These are phyloP conservation scores for Elgaria multicarinata DNA, from an alignment of 2,113 vertebrate species.

Conservation along the genomic window DNA sequence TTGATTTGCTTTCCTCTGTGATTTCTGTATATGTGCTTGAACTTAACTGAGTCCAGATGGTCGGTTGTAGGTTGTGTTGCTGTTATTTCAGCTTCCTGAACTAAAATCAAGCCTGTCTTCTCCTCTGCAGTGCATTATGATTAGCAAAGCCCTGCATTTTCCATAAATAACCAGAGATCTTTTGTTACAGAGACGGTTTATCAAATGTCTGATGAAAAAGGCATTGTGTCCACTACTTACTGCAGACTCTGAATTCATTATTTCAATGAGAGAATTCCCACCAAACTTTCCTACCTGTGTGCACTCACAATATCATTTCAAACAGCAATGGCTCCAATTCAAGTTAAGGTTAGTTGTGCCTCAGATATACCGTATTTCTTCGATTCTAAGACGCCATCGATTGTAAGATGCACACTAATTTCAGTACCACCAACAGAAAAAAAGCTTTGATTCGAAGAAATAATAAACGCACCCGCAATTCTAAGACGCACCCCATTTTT, in stretches of 20 bases:
- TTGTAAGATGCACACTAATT: too few species aligned
- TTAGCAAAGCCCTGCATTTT: neutral
- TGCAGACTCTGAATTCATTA: neutral
- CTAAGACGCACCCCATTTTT: too few species aligned
- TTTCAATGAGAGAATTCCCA: neutral
- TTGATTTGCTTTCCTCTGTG: neutral
- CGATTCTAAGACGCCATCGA: too few species aligned
- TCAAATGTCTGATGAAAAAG: neutral
- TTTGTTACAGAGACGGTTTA: neutral
- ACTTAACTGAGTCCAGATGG: conserved; percentile 5
- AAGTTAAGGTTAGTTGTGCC: neutral
- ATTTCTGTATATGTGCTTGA: neutral
- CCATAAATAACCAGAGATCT: neutral
- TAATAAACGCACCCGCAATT: too few species aligned
- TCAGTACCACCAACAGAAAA: too few species aligned
- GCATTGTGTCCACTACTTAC: neutral
- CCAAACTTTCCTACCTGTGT: neutral
- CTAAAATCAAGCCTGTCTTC: too few species aligned
- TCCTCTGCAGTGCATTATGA: neutral
- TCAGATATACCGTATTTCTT: too few species aligned
- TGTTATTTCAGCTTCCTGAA: neutral
- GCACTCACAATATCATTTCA: neutral
- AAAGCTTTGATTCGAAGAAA: too few species aligned
- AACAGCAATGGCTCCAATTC: neutral
- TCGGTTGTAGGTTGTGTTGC: neutral